Evolutionary conservation across 2,113 vertebrate species (phyloP).

Genomic region (Capricornis sumatraensis): DNA sequence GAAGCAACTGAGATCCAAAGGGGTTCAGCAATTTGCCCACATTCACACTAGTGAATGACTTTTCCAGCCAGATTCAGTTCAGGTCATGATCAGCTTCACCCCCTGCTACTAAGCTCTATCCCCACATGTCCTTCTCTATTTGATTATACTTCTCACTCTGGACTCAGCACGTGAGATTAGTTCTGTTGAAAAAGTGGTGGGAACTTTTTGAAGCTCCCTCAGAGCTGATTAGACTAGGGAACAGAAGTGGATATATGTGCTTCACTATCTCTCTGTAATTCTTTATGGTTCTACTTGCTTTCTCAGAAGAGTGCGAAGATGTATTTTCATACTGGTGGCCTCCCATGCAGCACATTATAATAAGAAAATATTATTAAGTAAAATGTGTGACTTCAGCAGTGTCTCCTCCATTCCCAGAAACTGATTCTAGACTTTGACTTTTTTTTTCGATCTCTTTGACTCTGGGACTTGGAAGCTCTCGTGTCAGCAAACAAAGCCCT

Average conservation of each 20-base stretch:
- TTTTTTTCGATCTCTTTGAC: not conserved
- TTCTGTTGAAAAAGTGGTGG: not conserved
- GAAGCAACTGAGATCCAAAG: not conserved
- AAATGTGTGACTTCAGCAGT: not conserved
- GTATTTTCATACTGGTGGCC: not conserved
- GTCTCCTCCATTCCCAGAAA: not conserved
- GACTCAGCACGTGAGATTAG: not conserved
- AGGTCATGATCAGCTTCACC: accelerated
- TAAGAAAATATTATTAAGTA: not conserved
- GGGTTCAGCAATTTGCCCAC: not conserved
- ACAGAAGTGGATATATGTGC: accelerated
- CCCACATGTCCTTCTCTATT: accelerated
- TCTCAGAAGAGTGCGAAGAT: not conserved
- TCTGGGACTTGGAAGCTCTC: not conserved
- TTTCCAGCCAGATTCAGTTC: not conserved
- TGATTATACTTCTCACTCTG: not conserved
- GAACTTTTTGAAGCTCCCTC: not conserved
- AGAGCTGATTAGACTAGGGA: not conserved
- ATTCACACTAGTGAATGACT: not conserved
- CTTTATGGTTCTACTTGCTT: not conserved
- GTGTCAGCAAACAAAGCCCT: not conserved
- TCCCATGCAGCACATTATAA: not conserved
- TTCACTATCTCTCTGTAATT: not conserved
- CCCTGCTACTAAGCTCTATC: not conserved
- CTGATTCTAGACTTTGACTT: not conserved